These are phyloP conservation scores for Patiria miniata DNA, from an alignment of 35 echinoderm and acorn worm species.

Conservation along the genomic window DNA sequence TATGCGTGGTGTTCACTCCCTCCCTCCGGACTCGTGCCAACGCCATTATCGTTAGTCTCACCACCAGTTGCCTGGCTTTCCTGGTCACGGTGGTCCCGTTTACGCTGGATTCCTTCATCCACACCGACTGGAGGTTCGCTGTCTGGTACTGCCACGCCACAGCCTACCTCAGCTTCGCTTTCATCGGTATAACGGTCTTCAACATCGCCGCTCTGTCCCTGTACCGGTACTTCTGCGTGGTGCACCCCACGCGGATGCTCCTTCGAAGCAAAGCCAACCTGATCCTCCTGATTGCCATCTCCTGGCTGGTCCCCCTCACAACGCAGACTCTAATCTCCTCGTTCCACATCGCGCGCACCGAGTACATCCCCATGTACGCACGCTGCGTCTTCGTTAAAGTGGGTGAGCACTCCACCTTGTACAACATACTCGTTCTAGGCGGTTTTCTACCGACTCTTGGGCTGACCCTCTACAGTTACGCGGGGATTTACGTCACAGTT, in stretches of 20 bases:
- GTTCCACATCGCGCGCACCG: background rate
- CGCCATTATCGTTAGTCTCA: constrained; percentile 40
- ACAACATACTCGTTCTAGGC: constrained; percentile 14
- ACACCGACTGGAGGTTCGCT: constrained; percentile 1
- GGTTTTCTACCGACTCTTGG: background rate
- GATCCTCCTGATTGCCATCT: background rate
- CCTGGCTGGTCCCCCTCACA: constrained; percentile 8
- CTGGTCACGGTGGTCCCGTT: constrained; percentile 41
- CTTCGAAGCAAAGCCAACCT: background rate
- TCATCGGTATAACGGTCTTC: constrained; percentile 30
- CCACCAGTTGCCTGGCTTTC: constrained; percentile 20
- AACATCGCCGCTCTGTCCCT: constrained; percentile 33
- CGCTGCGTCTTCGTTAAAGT: constrained; percentile 39
- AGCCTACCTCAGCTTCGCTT: constrained; percentile 34
- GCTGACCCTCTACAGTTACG: constrained; percentile 27
- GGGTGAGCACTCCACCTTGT: background rate
- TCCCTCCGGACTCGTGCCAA: constrained; percentile 43
- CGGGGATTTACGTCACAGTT: constrained; percentile 10
- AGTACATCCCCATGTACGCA: constrained; percentile 15
- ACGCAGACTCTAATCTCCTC: background rate
- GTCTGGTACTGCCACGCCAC: constrained; percentile 40
- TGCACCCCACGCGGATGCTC: background rate
- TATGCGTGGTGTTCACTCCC: background rate
- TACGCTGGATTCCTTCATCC: constrained; percentile 23
- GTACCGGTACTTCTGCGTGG: constrained; percentile 54